phyloP scores from a whole-genome alignment of 2,113 vertebrate genomes.

The Carassius gibelio region DNA sequence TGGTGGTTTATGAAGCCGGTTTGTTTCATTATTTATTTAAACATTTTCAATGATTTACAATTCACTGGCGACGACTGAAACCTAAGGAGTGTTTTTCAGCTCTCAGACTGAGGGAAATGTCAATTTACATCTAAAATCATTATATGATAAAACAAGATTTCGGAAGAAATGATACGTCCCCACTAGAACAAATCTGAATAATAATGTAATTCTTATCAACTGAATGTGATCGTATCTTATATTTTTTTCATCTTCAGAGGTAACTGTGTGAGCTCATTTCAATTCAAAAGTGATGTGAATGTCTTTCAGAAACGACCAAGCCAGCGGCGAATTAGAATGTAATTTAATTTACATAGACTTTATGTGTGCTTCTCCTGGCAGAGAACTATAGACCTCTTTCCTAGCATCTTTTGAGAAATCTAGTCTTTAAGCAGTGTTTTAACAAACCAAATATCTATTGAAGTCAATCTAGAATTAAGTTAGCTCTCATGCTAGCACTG shows the following conservation, averaged over 20 bases:
- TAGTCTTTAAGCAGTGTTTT: neutral
- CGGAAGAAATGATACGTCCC: neutral
- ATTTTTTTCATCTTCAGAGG: neutral
- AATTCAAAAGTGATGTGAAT: neutral
- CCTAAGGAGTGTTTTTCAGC: conserved; percentile 1
- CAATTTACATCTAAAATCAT: conserved; percentile 1
- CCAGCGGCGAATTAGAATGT: neutral
- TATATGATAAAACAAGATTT: neutral
- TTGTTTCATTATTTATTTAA: conserved; percentile 22
- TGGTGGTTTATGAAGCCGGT: neutral
- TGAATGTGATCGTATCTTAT: conserved; percentile 24
- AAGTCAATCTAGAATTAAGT: neutral
- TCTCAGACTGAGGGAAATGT: conserved; percentile 21
- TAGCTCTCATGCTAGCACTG: neutral
- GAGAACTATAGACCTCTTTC: neutral
- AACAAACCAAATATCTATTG: neutral
- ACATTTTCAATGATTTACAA: conserved; percentile 1
- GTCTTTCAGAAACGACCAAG: conserved; percentile 7
- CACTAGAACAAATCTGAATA: conserved; percentile 17
- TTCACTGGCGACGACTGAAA: neutral
- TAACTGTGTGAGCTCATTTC: conserved; percentile 5
- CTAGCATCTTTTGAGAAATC: neutral
- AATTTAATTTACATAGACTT: neutral
- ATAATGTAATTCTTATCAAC: conserved; percentile 16
- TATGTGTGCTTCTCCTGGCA: neutral